Percentiles rank a stretch among this genome's conserved stretches.
Conservation (phyloP, 1,140 invertebrate genomes). For the Halictus rubicundus region DNA sequence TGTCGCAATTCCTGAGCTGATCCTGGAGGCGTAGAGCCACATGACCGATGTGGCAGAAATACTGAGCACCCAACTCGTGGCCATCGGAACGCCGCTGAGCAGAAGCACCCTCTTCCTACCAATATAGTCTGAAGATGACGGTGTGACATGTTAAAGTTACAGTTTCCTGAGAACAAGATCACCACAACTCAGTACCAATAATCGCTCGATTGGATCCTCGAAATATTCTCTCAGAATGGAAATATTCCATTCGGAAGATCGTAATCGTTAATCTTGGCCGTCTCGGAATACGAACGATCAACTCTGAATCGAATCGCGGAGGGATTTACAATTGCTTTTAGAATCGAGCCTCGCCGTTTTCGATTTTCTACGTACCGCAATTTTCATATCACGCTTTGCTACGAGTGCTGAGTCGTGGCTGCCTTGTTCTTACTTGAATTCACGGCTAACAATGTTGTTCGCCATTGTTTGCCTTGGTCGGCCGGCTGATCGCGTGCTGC, state of each 20-base stretch:
- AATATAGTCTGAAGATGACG: slow-evolving; percentile 77
- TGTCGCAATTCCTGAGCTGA: slow-evolving; percentile 80
- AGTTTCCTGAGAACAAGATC: slow-evolving; percentile 61
- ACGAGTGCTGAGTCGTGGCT: slow-evolving; percentile 62
- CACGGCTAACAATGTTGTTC: slow-evolving; percentile 28
- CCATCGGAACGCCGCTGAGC: slow-evolving; percentile 77
- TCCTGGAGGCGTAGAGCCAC: slow-evolving; percentile 79
- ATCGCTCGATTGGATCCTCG: not conserved
- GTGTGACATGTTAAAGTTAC: slow-evolving; percentile 54
- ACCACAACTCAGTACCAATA: slow-evolving; percentile 59
- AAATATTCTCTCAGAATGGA: not conserved
- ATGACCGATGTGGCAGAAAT: slow-evolving; percentile 72
- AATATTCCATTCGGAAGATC: not conserved
- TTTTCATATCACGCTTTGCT: slow-evolving; percentile 30
- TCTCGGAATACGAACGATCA: not conserved
- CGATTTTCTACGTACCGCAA: slow-evolving; percentile 32
- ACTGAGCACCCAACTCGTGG: slow-evolving; percentile 80
- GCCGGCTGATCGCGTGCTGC: slow-evolving; percentile 21
- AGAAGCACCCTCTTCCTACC: slow-evolving; percentile 81
- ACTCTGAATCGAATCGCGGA: not conserved
- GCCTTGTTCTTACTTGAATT: slow-evolving; percentile 59
- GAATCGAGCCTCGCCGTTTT: not conserved
- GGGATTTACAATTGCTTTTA: not conserved
- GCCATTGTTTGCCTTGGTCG: slow-evolving; percentile 27
- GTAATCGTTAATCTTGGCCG: not conserved